Evolutionary conservation across 2,113 vertebrate genomes (phyloP).

Genomic region (Sinocyclocheilus anshuiensis): DNA sequence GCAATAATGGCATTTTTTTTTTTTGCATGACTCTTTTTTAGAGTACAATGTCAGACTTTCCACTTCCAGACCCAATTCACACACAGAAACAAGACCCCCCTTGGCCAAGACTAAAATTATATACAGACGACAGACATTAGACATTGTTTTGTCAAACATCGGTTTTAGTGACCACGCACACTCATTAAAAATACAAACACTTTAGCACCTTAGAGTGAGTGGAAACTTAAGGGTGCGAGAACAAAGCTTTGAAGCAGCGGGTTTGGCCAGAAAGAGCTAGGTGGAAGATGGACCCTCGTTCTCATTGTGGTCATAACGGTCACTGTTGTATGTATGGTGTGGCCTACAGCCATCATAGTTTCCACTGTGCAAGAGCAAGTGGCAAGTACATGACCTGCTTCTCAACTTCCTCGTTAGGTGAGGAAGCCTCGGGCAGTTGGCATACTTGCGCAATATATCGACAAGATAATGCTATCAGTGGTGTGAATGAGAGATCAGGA

Average conservation of each 20-base stretch:
- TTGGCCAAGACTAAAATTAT: background rate
- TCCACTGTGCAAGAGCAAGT: conserved; percentile 51
- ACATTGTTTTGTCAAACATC: background rate
- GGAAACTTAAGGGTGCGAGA: conserved; percentile 48
- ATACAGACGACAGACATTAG: background rate
- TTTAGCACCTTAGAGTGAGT: conserved; percentile 12
- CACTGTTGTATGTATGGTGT: conserved; percentile 39
- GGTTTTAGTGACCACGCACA: conserved; percentile 3
- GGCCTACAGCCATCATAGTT: conserved; percentile 44
- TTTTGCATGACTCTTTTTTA: background rate
- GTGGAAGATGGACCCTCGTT: conserved; percentile 38
- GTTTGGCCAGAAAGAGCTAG: background rate
- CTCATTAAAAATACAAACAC: background rate
- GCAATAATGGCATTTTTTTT: background rate
- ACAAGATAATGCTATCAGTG: background rate
- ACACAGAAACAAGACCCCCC: background rate
- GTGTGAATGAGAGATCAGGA: background rate
- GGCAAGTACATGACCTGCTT: conserved; percentile 25
- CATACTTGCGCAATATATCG: conserved; percentile 11
- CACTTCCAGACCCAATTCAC: conserved; percentile 18
- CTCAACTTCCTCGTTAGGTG: conserved; percentile 2
- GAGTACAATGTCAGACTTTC: background rate
- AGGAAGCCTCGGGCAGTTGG: background rate
- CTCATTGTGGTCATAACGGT: conserved; percentile 61
- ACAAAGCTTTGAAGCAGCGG: conserved; percentile 20